phyloP scores from a whole-genome alignment of 2,888 invertebrate genomes.

The Scaptomyza parva region DNA sequence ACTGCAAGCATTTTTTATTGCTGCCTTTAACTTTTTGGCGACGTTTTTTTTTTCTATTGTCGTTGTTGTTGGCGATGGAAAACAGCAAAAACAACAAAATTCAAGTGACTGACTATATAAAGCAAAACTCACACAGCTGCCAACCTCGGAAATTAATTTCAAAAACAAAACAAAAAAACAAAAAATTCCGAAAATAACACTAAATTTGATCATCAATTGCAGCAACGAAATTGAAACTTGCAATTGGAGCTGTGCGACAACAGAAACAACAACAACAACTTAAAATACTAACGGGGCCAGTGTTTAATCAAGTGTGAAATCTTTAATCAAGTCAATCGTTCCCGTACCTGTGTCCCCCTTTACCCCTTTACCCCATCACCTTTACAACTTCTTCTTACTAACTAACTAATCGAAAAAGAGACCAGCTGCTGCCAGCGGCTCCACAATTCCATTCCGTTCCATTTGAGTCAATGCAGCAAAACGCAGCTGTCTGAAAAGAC shows the following conservation, averaged over 20 bases:
- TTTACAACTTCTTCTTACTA: too few relatives aligned
- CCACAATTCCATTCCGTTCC: slow-evolving; percentile 45
- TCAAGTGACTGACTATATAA: slow-evolving; percentile 27
- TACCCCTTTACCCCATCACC: background rate
- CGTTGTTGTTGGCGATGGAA: background rate
- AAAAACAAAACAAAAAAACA: slow-evolving; percentile 20
- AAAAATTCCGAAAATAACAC: background rate
- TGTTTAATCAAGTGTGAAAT: slow-evolving; percentile 76
- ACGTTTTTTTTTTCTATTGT: slow-evolving; percentile 4
- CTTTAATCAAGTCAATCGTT: slow-evolving; percentile 67
- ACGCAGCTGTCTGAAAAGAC: slow-evolving; percentile 60
- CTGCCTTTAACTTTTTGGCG: slow-evolving; percentile 2
- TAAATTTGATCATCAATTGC: slow-evolving; percentile 43
- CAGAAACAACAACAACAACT: slow-evolving; percentile 1
- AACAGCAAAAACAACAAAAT: too few relatives aligned
- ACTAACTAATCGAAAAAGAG: slow-evolving; percentile 12
- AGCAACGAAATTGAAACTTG: slow-evolving; percentile 60
- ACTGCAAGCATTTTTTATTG: slow-evolving; percentile 25
- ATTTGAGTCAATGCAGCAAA: slow-evolving; percentile 46
- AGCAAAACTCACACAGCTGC: slow-evolving; percentile 25
- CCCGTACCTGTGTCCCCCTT: slow-evolving; percentile 15
- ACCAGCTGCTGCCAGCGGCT: slow-evolving; percentile 32
- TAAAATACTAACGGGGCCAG: slow-evolving; percentile 27
- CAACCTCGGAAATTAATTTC: slow-evolving; percentile 36
- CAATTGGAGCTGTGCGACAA: slow-evolving; percentile 40